Conservation (phyloP, 2,888 invertebrate species). For the Drosophila pegasa region DNA sequence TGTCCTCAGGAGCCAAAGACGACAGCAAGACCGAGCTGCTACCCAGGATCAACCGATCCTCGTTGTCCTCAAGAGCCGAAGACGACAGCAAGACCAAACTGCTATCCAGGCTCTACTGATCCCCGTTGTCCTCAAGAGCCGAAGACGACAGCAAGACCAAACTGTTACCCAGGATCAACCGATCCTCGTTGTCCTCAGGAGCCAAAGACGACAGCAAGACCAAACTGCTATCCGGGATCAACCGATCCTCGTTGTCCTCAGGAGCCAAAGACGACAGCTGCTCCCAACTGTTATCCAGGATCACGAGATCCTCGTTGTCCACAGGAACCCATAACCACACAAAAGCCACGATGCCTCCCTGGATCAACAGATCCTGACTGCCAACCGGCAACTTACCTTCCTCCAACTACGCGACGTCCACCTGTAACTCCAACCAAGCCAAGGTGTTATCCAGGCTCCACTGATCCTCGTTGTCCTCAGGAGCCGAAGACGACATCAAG, state of each 20-base stretch:
- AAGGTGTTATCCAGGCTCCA: background rate
- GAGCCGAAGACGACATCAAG: too few relatives aligned
- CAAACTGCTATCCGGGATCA: slow-evolving; percentile 78
- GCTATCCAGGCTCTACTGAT: slow-evolving; percentile 28
- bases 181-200: slow-evolving; percentile 64
- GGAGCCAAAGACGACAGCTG: background rate
- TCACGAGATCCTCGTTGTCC: background rate
- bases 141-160: slow-evolving; percentile 16
- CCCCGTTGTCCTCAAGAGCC: slow-evolving; percentile 13
- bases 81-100: slow-evolving; percentile 16
- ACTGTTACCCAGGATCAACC: slow-evolving; percentile 70
- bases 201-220: slow-evolving; percentile 1
- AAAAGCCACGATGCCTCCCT: slow-evolving; percentile 42
- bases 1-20: slow-evolving; percentile 28
- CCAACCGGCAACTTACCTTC: background rate
- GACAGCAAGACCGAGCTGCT: slow-evolving; percentile 40
- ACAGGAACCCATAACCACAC: slow-evolving; percentile 6
- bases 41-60: slow-evolving; percentile 81
- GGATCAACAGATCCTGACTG: slow-evolving; percentile 81
- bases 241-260: slow-evolving; percentile 83
- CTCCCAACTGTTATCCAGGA: background rate
- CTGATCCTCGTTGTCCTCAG: too few relatives aligned
- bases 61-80: slow-evolving; percentile 68
- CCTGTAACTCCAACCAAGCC: background rate
- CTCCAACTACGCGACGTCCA: slow-evolving; percentile 1